phyloP scores from a whole-genome alignment of 2,888 invertebrate species.

The Drosophila multiciliata region DNA sequence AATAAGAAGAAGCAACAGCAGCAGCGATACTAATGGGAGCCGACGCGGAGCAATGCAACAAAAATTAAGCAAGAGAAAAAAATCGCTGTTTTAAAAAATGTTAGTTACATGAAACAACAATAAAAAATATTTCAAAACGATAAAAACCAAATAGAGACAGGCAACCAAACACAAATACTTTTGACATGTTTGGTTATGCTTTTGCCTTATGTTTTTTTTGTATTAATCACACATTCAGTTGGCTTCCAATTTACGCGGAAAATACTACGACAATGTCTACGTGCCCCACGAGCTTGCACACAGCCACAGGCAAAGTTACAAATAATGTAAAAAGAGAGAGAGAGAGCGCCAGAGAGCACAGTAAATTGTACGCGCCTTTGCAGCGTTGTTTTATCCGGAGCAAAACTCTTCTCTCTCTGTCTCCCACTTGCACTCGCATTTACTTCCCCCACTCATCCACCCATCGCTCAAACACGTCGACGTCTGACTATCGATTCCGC shows the following conservation, averaged over 20 bases:
- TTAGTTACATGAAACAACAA: conserved; percentile 15
- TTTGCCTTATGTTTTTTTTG: conserved; percentile 7
- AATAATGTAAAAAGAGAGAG: conserved; percentile 11
- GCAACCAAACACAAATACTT: conserved; percentile 28
- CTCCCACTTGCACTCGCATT: neutral
- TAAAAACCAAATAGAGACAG: conserved; percentile 39
- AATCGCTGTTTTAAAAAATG: conserved; percentile 57
- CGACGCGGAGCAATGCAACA: conserved; percentile 44
- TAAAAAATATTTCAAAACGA: conserved; percentile 43
- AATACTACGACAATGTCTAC: conserved; percentile 72
- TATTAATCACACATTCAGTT: conserved; percentile 71
- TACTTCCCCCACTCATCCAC: conserved; percentile 4
- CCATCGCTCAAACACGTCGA: conserved; percentile 34
- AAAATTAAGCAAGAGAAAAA: conserved; percentile 37
- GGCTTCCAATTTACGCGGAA: conserved; percentile 78
- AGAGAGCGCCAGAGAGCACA: conserved; percentile 17
- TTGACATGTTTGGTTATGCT: conserved; percentile 30
- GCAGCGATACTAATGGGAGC: conserved; percentile 61
- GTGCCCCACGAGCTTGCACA: conserved; percentile 55
- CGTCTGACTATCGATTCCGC: conserved; percentile 71
- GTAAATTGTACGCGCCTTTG: conserved; percentile 49
- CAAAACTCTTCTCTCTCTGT: conserved; percentile 29
- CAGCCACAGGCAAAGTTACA: conserved; percentile 17
- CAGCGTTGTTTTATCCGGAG: conserved; percentile 54
- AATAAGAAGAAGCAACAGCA: conserved; percentile 58